These are phyloP conservation scores for Enteromius mattozi DNA, from an alignment of 2,797 vertebrate genomes.

Conservation along the genomic window DNA sequence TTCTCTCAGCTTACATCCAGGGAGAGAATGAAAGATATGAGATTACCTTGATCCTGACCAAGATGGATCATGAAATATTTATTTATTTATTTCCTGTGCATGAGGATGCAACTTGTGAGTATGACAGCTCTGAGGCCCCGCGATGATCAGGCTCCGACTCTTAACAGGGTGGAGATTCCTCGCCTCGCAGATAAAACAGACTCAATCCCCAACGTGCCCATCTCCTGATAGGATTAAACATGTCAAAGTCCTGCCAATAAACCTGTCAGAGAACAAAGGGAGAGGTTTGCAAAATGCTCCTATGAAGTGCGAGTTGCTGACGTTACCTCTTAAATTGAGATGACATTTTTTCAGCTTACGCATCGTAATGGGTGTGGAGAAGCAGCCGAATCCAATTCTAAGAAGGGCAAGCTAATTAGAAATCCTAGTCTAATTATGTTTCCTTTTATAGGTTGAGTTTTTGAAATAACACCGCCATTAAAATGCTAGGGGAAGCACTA, in stretches of 20 bases:
- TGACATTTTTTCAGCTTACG: slow-evolving; percentile 40
- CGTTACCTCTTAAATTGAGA: slow-evolving; percentile 50
- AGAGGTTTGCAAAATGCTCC: slow-evolving; percentile 36
- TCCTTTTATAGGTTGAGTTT: slow-evolving; percentile 45
- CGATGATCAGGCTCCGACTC: slow-evolving; percentile 37
- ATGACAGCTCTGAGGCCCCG: slow-evolving; percentile 52
- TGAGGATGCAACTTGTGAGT: slow-evolving; percentile 53
- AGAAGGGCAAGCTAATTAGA: slow-evolving; percentile 50
- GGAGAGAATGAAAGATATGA: slow-evolving; percentile 26
- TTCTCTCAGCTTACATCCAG: slow-evolving; percentile 35
- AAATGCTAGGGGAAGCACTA: slow-evolving; percentile 27
- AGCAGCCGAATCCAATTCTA: slow-evolving; percentile 41
- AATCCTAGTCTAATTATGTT: slow-evolving; percentile 49
- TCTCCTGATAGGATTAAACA: slow-evolving; percentile 60
- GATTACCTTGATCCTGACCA: slow-evolving; percentile 61
- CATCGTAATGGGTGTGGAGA: slow-evolving; percentile 42
- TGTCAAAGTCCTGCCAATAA: slow-evolving; percentile 62
- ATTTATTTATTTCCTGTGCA: slow-evolving; percentile 53
- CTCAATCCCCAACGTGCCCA: slow-evolving; percentile 55
- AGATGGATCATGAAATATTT: slow-evolving; percentile 61
- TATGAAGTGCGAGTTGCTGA: slow-evolving; percentile 45
- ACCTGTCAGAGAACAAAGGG: slow-evolving; percentile 61
- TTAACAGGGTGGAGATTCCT: slow-evolving; percentile 45
- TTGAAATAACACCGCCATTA: slow-evolving; percentile 37
- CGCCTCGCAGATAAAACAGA: slow-evolving; percentile 51